Evolutionary conservation across 2,888 invertebrate species (phyloP), one percentile per base, ranked within the genome.

Genomic region (Spicauda simplicius): DNA sequence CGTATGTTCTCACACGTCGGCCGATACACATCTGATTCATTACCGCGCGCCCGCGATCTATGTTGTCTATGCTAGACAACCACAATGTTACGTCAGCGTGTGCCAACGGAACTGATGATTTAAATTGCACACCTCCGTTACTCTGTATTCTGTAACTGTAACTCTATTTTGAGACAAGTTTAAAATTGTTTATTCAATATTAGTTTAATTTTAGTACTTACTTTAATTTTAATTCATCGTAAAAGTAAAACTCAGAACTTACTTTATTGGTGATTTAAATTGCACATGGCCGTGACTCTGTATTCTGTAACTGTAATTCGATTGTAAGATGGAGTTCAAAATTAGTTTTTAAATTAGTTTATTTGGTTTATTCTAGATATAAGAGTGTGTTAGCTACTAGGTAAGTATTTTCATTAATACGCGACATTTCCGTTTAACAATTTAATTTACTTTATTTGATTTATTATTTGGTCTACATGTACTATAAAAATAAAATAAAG

Each of bases 11-110:
- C 92, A 91, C 92, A 91, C 91, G 91, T 90, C 90, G 78, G 70
- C 79, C 85, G 91, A 91, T 91, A 92, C 90, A 89, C 87, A 92
- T 92, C 92, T 92, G 92, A 92, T 92, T 92, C 92, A 92, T 92
- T 91, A 90, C 91, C 80, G 78, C 82, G 80, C 80, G 74, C 77
- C 78, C 77, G 80, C 80, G 82, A 86, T 87, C 87, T 85, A 86
- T 83, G 85, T 85, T 87, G 82, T 83, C 83, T 84, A 81, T 83
- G 73, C 70, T 70, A 80, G 77, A 66, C 65, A 66, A 66, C 59
- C 65, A 66, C 65, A 59, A 59, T 65, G 64, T 65, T 65, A 45
- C 58, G 65, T 65, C 65, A 59, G 65, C 59, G 65, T 65, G 59
- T 65, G 65, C 65, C 65, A 65, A 59, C 65, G 54, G 65, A 59